Evolutionary conservation across 2,113 vertebrate species (phyloP), one percentile per base, ranked within the genome.

Genomic region (Aegotheles bennettii): DNA sequence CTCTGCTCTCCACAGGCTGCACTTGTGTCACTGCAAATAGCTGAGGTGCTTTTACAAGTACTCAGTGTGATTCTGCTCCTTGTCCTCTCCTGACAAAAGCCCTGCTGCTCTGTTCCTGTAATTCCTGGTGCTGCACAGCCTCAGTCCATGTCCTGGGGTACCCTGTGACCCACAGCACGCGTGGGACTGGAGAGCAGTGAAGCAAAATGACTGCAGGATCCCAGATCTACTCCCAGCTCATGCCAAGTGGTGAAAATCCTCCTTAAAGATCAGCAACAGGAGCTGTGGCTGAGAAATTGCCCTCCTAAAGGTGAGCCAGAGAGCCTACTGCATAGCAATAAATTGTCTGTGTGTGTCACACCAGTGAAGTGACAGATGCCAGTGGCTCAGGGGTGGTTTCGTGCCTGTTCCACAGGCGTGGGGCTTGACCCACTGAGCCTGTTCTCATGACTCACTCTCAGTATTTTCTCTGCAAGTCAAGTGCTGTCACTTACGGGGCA

Each of bases 211-310:
- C 67, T 53, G 43, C 40, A 20, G 61, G 48, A 18, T 60, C 54
- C 76, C 31, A 23, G 2, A 40, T 31, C 36, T 12, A 2, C 48
- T 65, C 63, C 59, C 35, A 26, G 13, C 2, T 63, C 0, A 0
- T 11, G 35, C 9, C 12, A 40, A 45, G 63, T 4, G 3, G 8
- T 40, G 61, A 38, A 69, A 69, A 68, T 48, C 82, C 65, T 25
- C 40, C 67, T n/a, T n/a, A 12, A 64, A 3, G 16, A 8, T 40
- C 3, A 76, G 45, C 43, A 23, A 8, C 17, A 29, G 38, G 78
- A 36, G 74, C 14, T 28, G 65, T 42, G 51, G 57, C 43, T n/a
- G 60, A 35, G 74, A 76, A 43, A 21, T 25, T 45, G 1, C 24
- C 26, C 54, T 35, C 24, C 5, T 17, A 19, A 12, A 81, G 84